Conservation (phyloP, 2,113 vertebrate species). For the Globicephala melas region DNA sequence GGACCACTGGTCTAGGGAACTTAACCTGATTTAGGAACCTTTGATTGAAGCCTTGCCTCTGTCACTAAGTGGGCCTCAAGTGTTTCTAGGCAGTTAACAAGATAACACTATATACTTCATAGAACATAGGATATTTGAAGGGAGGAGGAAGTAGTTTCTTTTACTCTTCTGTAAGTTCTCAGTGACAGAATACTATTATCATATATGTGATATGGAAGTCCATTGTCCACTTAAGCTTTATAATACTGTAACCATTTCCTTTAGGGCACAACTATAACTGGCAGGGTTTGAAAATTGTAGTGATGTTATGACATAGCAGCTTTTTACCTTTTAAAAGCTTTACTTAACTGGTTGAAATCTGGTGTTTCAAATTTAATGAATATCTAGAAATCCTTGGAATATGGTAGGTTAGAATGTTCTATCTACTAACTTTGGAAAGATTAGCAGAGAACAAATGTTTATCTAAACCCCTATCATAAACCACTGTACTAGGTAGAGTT, state of each 20-base stretch:
- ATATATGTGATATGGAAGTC: not conserved
- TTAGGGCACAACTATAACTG: not conserved
- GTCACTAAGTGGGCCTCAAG: not conserved
- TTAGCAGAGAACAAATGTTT: slow-evolving; percentile 20
- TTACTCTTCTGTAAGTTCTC: not conserved
- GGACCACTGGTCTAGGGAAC: not conserved
- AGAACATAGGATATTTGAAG: not conserved
- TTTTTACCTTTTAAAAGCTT: slow-evolving; percentile 48
- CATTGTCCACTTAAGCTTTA: not conserved
- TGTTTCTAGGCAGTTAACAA: not conserved
- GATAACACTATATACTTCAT: not conserved
- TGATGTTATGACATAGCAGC: not conserved
- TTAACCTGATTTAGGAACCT: not conserved
- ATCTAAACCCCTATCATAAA: not conserved
- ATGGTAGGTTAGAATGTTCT: not conserved
- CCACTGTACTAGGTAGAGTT: not conserved
- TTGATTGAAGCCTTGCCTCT: not conserved
- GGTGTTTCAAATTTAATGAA: slow-evolving; percentile 20
- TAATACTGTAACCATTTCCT: not conserved
- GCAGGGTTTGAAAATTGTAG: slow-evolving; percentile 35
- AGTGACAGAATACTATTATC: not conserved
- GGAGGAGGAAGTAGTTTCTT: not conserved
- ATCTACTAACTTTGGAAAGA: not conserved
- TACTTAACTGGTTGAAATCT: slow-evolving; percentile 31
- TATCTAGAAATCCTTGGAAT: slow-evolving; percentile 14